A percentile compares a stretch with the other conserved stretches of the same genome.
These are phyloP conservation scores for Cataglyphis albicans DNA, from an alignment of 2,888 invertebrate species.

Conservation along the genomic window DNA sequence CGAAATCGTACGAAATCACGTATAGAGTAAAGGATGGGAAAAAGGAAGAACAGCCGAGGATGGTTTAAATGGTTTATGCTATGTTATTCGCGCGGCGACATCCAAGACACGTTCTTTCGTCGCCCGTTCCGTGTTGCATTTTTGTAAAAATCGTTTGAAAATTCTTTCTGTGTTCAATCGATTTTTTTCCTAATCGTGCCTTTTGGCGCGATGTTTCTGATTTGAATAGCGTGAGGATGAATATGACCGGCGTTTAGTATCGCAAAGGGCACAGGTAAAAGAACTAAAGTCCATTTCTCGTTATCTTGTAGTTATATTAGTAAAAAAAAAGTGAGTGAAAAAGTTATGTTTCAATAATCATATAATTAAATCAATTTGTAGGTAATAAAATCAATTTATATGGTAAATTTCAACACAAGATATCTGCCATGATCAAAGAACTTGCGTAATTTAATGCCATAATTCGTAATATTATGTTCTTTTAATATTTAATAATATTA, in stretches of 20 bases:
- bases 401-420: not conserved
- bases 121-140: slow-evolving; percentile 21
- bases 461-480: slow-evolving; percentile 1
- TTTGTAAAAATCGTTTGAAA: slow-evolving; percentile 14
- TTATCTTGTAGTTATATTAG: not conserved
- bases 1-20: slow-evolving; percentile 56
- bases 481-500: not conserved
- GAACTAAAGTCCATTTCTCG: not conserved
- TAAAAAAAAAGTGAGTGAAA: not conserved
- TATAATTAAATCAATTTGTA: not conserved
- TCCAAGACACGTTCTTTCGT: not conserved
- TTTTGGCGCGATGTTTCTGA: slow-evolving; percentile 26
- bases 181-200: slow-evolving; percentile 22
- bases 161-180: not conserved
- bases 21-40: slow-evolving; percentile 42
- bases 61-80: slow-evolving; percentile 25
- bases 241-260: slow-evolving; percentile 40
- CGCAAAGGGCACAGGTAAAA: slow-evolving; percentile 49
- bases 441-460: not conserved
- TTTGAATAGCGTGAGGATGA: not conserved
- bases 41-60: slow-evolving; percentile 28
- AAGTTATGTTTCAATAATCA: not conserved
- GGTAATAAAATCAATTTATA: not conserved
- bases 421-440: not conserved
- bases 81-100: not conserved